Evolutionary conservation across 2,113 vertebrate genomes (phyloP).

Genomic region (Scortum barcoo): DNA sequence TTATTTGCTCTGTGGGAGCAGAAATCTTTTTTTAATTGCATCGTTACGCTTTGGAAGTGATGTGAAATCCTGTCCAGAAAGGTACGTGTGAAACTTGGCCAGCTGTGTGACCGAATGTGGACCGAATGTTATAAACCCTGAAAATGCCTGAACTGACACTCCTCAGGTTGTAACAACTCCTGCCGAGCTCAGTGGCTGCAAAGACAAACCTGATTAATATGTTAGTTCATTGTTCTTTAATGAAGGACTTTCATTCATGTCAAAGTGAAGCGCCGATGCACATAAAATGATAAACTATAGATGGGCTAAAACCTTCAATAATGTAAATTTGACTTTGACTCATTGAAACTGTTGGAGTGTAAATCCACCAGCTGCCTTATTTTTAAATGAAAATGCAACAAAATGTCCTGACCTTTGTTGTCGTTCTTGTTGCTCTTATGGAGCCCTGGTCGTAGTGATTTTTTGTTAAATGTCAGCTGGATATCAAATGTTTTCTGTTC

Average conservation of each 20-base stretch:
- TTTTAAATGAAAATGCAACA: slow-evolving; percentile 25
- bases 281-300: background rate
- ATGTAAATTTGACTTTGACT: background rate
- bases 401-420: slow-evolving; percentile 43
- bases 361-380: background rate
- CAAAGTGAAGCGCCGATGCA: background rate
- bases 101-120: background rate
- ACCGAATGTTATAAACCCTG: background rate
- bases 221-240: background rate
- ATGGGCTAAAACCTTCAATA: background rate
- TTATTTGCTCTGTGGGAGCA: slow-evolving; percentile 25
- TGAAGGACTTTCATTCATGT: background rate
- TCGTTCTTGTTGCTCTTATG: slow-evolving; percentile 8
- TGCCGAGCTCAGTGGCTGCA: background rate
- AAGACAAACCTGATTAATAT: background rate
- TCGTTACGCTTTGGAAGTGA: slow-evolving; percentile 34
- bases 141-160: background rate
- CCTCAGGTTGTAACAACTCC: background rate
- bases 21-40: slow-evolving; percentile 52
- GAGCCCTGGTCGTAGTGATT: slow-evolving; percentile 24
- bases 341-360: background rate
- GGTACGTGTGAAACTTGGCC: background rate
- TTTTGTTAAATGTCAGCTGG: slow-evolving; percentile 54
- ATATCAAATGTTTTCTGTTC: slow-evolving; percentile 4
- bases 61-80: slow-evolving; percentile 2